A percentile compares a stretch with the other conserved stretches of the same genome.
These are phyloP conservation scores for Pipistrellus nathusii DNA, from an alignment of 2,797 vertebrate genomes.

Conservation along the genomic window DNA sequence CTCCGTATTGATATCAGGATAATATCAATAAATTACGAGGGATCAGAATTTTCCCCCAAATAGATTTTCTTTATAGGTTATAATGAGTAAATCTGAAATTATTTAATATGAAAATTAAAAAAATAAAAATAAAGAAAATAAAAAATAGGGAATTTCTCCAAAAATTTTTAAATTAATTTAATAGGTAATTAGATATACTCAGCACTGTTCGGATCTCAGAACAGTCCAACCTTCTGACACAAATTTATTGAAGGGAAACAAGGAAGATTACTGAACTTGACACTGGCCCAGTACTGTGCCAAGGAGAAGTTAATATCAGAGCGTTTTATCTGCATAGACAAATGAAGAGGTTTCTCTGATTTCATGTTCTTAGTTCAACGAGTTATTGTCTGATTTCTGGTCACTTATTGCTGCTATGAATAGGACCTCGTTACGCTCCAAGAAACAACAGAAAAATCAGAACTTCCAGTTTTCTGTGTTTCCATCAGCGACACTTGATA, in stretches of 20 bases:
- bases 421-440: not conserved
- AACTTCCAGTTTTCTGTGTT: not conserved
- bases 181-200: not conserved
- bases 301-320: not conserved
- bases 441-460: not conserved
- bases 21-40: not conserved
- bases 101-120: slow-evolving; percentile 1
- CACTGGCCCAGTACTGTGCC: not conserved
- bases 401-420: not conserved
- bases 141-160: not conserved
- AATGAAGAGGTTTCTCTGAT: slow-evolving; percentile 2
- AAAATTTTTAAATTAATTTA: slow-evolving; percentile 6
- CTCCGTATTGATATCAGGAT: not conserved
- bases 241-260: not conserved
- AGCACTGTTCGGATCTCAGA: not conserved
- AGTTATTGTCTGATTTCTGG: not conserved
- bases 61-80: not conserved
- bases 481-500: not conserved
- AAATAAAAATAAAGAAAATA: not conserved
- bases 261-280: not conserved
- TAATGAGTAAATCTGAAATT: not conserved
- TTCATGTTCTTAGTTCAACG: not conserved
- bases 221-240: not conserved
- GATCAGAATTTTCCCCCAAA: not conserved
- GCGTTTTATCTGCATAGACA: not conserved